Evolutionary conservation across 2,888 invertebrate species (phyloP), one percentile per base, ranked within the genome.

Genomic region (Lepidochrysops patricia): DNA sequence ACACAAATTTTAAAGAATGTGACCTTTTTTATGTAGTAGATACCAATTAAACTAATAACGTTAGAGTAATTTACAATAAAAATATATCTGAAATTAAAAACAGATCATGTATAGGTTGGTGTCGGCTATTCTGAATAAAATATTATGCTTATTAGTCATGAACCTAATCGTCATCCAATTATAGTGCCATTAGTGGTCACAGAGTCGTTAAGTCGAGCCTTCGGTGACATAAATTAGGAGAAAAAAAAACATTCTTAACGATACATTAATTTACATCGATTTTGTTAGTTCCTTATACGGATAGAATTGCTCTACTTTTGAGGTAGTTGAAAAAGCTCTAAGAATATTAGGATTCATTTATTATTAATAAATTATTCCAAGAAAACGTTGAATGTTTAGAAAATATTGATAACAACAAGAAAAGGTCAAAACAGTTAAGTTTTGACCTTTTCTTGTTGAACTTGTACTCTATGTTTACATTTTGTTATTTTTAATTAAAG

Each of bases 201-300:
- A 54, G 15, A 29, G 54, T 32, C 54, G 54, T 52, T 52, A 52
- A 52, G 15, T 27, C 27, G 52, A 52, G 52, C 52, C 52, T 52
- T 52, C 52, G 52, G 27, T 27, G 52, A 52, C 52, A 52, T 52
- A 52, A 52, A 52, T 52, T 52, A 52, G 52, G 3, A 12, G 27
- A 52, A 52, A 52, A 52, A 52, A 49, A 27, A 27, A 52, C 52
- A 52, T 7, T 52, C 43, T 43, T 43, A 43, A 23, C 19, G 43
- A 43, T 43, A 43, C 43, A 19, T 43, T 43, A 43, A 43, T 43
- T 19, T 19, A 43, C 9, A 43, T 43, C 19, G 43, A 43, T 19
- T 43, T 43, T 12, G 19, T 12, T 12, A 26, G 26, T 27, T 27
- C 52, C 27, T 37, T 43, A 9, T 3, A 23, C 3, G 12, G 43